phyloP scores from a whole-genome alignment of 2,888 invertebrate genomes.

The Stenoptilia bipunctidactyla region DNA sequence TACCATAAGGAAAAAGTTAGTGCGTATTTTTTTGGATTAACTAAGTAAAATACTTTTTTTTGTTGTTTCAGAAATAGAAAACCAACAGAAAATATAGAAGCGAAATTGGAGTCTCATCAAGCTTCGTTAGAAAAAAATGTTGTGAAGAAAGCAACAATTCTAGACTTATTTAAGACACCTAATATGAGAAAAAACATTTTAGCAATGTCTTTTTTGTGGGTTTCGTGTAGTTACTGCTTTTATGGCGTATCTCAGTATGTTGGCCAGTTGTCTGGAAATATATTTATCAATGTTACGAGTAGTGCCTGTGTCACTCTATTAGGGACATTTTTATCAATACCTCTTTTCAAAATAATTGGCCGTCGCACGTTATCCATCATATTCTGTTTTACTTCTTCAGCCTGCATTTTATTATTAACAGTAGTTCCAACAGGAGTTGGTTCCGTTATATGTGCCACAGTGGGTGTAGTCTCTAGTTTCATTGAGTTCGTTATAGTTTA shows the following conservation, averaged over 20 bases:
- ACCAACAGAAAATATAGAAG: slow-evolving; percentile 28
- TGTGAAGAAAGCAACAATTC: not conserved
- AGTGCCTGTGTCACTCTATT: slow-evolving; percentile 68
- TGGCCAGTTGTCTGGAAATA: slow-evolving; percentile 76
- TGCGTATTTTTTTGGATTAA: not conserved
- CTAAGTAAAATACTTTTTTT: slow-evolving; percentile 10
- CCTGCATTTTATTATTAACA: not conserved
- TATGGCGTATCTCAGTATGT: slow-evolving; percentile 82
- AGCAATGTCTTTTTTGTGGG: slow-evolving; percentile 76
- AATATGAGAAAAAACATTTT: slow-evolving; percentile 73
- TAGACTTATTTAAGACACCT: slow-evolving; percentile 57
- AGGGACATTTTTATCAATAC: slow-evolving; percentile 63
- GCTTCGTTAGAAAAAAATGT: slow-evolving; percentile 12
- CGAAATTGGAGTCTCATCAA: slow-evolving; percentile 21
- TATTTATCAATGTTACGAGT: slow-evolving; percentile 79
- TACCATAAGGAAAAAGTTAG: not conserved
- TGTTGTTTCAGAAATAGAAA: slow-evolving; percentile 23
- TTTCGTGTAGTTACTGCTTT: slow-evolving; percentile 73
- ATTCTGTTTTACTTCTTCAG: not conserved
- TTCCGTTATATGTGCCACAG: slow-evolving; percentile 30
- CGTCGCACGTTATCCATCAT: not conserved
- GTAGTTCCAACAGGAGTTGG: not conserved
- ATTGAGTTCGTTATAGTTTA: slow-evolving; percentile 14
- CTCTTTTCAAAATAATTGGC: slow-evolving; percentile 61
- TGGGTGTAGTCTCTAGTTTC: slow-evolving; percentile 66